A percentile compares a stretch with the other conserved stretches of the same genome.
Evolutionary conservation across 2,113 vertebrate species (phyloP).

Genomic region (Neofelis nebulosa): DNA sequence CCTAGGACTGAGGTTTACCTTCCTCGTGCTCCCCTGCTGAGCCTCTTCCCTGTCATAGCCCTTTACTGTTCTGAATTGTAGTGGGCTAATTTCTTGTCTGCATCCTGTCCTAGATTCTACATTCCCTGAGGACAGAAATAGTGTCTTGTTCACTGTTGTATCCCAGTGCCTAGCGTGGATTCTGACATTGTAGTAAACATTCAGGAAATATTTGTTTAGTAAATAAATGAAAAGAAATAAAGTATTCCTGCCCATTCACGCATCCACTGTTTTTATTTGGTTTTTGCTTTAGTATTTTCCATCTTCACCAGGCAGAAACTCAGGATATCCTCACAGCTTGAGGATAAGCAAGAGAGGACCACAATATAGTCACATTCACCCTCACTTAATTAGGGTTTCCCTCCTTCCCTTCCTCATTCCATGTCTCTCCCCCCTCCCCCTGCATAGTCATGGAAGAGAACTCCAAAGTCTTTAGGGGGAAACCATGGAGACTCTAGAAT

Average conservation of each 20-base stretch:
- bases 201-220: constrained; percentile 47
- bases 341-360: not conserved
- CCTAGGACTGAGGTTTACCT: not conserved
- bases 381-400: not conserved
- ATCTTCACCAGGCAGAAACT: constrained; percentile 36
- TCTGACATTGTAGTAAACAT: constrained; percentile 23
- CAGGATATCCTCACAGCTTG: not conserved
- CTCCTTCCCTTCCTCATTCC: not conserved
- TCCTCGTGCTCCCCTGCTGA: not conserved
- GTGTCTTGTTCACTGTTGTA: not conserved
- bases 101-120: not conserved
- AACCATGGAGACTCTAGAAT: not conserved
- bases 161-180: not conserved
- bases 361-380: not conserved
- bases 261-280: constrained; percentile 16
- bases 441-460: not conserved
- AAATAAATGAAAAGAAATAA: constrained; percentile 46
- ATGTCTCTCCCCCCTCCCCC: not conserved
- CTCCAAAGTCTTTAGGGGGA: not conserved
- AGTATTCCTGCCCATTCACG: not conserved
- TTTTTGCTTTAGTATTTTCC: constrained; percentile 30
- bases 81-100: not conserved
- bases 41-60: not conserved
- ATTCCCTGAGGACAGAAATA: not conserved
- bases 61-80: not conserved